phyloP scores from a whole-genome alignment of 2,888 invertebrate species.

The Zygothrica quintamaculata region DNA sequence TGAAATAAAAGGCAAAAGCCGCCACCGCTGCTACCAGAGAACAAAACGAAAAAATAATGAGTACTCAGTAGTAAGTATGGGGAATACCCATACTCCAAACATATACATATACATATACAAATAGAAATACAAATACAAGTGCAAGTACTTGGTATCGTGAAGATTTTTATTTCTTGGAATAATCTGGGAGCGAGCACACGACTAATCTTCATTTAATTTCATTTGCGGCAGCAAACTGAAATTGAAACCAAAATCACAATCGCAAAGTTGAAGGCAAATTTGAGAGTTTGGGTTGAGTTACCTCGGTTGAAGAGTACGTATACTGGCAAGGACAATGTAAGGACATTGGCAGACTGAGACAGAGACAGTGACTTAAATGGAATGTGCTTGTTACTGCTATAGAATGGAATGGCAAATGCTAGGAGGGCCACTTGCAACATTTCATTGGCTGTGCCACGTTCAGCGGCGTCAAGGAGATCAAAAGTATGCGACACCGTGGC shows the following conservation, averaged over 20 bases:
- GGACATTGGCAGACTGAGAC: constrained; percentile 59
- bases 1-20: constrained; percentile 70
- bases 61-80: constrained; percentile 54
- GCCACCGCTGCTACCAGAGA: constrained; percentile 21
- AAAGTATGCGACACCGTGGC: constrained; percentile 80
- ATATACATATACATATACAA: no score
- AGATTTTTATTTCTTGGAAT: constrained; percentile 81
- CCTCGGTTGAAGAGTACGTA: constrained; percentile 36
- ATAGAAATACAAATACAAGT: no score
- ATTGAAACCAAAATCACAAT: constrained; percentile 70
- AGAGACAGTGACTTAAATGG: background rate
- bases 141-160: constrained; percentile 47
- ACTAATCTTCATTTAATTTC: constrained; percentile 83
- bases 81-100: background rate
- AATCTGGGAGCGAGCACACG: constrained; percentile 75
- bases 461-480: constrained; percentile 71
- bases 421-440: constrained; percentile 68
- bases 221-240: constrained; percentile 74
- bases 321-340: constrained; percentile 76
- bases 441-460: constrained; percentile 67
- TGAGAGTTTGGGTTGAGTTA: constrained; percentile 21
- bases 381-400: no score
- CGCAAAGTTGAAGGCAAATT: constrained; percentile 20
- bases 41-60: constrained; percentile 74
- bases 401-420: no score